Evolutionary conservation across 1,140 invertebrate genomes (phyloP), one percentile per base, ranked within the genome.

Genomic region (Orussus abietinus): DNA sequence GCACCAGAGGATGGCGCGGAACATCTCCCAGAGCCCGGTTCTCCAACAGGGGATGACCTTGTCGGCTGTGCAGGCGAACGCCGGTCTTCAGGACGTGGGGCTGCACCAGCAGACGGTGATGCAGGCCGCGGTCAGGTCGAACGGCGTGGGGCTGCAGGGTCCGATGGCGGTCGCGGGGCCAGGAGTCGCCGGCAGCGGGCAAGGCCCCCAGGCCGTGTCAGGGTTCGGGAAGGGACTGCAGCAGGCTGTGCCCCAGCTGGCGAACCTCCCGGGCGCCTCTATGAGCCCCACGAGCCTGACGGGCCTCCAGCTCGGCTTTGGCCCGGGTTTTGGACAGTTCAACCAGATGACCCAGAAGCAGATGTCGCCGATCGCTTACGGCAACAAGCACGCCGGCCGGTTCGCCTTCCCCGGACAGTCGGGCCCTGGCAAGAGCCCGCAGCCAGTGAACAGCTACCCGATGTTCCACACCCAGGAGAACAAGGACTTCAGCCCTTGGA

Each of bases 401-500:
- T 48, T 48, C 34, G 12, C 13, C 21, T 20, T 31, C 5, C 17
- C 40, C 4, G 35, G 21, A 26, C 45, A 26, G 7, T 13, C 29
- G 9, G 28, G 33, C 9, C 13, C 34, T n/a, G 43, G 35, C n/a
- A 38, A 48, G 22, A 50, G 3, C 21, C 57, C 49, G 6, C 51
- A 48, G 38, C 20, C 44, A 3, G 17, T 51, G 2, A 57, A 47
- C 14, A 62, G 33, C 33, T 61, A 58, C 44, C 45, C 43, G 6
- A 45, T 63, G 18, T 65, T 56, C 19, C 49, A 55, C 19, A 62
- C 56, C 30, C 63, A 61, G 29, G 62, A 65, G 5, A 31, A 42
- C 1, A 39, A 56, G 1, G 59, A 63, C 5, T 68, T 64, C 22
- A 60, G 58, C 51, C 42, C 59, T 14, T 68, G 65, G 60, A 65